Conservation (phyloP, 1,140 invertebrate genomes). For the Diorhabda sublineata region DNA sequence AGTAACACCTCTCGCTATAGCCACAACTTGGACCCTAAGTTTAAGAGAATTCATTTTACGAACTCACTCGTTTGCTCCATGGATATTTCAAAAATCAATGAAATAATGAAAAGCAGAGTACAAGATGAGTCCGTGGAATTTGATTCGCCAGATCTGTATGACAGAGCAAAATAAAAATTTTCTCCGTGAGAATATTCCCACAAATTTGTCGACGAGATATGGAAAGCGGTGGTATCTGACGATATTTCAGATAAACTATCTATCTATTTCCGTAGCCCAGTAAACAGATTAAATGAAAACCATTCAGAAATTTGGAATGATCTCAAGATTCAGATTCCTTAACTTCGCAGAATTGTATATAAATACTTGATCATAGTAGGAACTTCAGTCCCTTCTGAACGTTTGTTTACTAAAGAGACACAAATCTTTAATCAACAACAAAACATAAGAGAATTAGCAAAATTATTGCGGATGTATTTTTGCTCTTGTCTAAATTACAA, state of each 20-base stretch:
- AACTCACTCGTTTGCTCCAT: conserved; percentile 27
- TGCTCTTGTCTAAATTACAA: no score
- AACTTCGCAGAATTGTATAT: conserved; percentile 13
- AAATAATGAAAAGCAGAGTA: conserved; percentile 17
- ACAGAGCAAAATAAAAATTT: no score
- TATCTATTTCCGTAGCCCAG: no score
- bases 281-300: no score
- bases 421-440: neutral
- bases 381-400: conserved; percentile 16
- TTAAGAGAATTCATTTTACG: conserved; percentile 35
- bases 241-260: neutral
- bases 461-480: no score
- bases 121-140: no score
- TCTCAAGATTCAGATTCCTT: conserved; percentile 21
- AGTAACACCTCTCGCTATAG: conserved; percentile 38
- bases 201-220: no score
- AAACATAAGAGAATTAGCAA: no score
- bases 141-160: no score
- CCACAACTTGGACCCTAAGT: conserved; percentile 43
- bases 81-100: conserved; percentile 30
- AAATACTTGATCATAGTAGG: conserved; percentile 18
- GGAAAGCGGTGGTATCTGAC: no score
- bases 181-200: no score
- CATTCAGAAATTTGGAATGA: neutral
- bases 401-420: conserved; percentile 17